Evolutionary conservation across 2,797 vertebrate genomes (phyloP), one percentile per base, ranked within the genome.

Genomic region (Xenentodon cancila): DNA sequence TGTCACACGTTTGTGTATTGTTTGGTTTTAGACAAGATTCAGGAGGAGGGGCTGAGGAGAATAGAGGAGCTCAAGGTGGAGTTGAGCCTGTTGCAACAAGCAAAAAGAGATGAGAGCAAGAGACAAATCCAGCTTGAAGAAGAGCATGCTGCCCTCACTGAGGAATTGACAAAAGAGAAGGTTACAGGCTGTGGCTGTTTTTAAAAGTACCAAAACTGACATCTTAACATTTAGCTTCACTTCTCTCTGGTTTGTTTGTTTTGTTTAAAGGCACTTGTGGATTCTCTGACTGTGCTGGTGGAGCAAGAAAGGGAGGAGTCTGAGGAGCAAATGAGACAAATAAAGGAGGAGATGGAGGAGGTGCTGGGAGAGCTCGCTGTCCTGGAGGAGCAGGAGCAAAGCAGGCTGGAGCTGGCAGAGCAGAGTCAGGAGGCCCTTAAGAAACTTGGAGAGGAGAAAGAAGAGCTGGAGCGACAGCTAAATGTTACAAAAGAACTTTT

Each of bases 271-370:
- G 92, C 93, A 3, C 88, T 85, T 12, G 94, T 92, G n/a, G 85
- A 88, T 47, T 88, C 86, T 22, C 72, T 95, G 71, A 90, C 91
- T 19, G 88, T 91, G 72, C 86, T 92, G 62, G 73, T 98, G 58
- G 71, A 88, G 21, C 88, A 86, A 11, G 85, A 95, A 58, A 91
- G 94, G 84, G 88, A 93, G 46, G 87, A 96, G 66, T 89, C 96
- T 7, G 95, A 93, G 43, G 92, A 89, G 34, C 85, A 68, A 1
- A 55, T 95, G 46, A 90, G 79, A 25, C 94, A 96, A 75, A 82
- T 99, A 17, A 93, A 84, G 63, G 89, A 92, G 22, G 91, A 97
- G 82, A 83, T 98, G 75, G 95, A 94, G 54, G 94, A 91, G 40
- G 88, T 93, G 8, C 81, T 98, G 68, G 93, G 92, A 19, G 97